Evolutionary conservation across 2,113 vertebrate genomes (phyloP), one percentile per base, ranked within the genome.

Genomic region (Myotis brandtii): DNA sequence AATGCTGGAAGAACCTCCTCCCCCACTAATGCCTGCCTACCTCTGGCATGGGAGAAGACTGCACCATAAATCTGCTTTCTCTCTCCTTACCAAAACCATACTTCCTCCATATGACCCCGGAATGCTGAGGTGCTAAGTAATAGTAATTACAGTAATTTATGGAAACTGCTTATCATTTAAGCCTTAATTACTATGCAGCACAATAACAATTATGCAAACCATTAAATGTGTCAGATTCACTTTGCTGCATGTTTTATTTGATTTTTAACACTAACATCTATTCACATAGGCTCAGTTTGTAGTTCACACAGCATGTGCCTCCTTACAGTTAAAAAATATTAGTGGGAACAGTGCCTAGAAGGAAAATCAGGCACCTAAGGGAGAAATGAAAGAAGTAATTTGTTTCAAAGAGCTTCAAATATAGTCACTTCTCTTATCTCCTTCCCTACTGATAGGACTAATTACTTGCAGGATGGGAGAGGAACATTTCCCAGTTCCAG

Each of bases 111-210:
- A 5, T 85, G 88, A 97, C 75, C 94, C 56, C 64, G 72, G 75
- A 86, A 89, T 81, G 69, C 94, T 92, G 87, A 86, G 90, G 79
- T 96, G 90, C 76, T 89, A 92, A 93, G 93, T 95, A 93, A 93
- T 75, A 94, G 54, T 95, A 95, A 95, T 95, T 89, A 96, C 21
- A 93, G 80, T 90, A 95, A 96, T 96, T 96, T 93, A 92, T 96
- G 56, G 85, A 80, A 92, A 95, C 43, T 86, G 90, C 94, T 95
- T 95, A 95, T 95, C 96, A 93, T 81, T 95, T 96, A 95, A 95
- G 90, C 75, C 69, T 89, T 95, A 97, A 95, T 95, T 95, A 87
- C 84, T 88, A 92, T 30, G 84, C 50, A 86, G 87, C 75, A 95
- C 75, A 93, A 87, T 95, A 95, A 92, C 88, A 95, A 96, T 96